Base-by-base conservation (phyloP, 2,113 vertebrate species). In the Perca schrenkii region DNA sequence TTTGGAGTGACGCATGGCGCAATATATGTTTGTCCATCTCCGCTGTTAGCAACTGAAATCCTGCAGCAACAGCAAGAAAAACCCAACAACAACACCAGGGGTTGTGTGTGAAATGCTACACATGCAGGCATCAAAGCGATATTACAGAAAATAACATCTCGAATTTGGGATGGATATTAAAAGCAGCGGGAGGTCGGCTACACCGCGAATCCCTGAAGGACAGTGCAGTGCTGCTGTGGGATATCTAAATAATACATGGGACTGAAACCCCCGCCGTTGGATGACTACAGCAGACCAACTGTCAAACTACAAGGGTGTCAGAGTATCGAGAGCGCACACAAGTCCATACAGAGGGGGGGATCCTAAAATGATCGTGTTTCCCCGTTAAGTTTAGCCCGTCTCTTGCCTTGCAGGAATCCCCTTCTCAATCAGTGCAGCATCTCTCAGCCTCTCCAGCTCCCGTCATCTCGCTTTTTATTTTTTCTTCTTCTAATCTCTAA, bases 1-100 rank as follows among this genome's bases (percentile, higher is more conserved):
- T 66, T 34, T 8, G 64, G 31, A 31, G 53, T 81, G 85, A 87
- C 80, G 85, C 87, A 34, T 8, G 86, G 73, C 58, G 88, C 86
- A 21, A 5, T 25, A 79, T 34, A 68, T 28, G 67, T 40, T 0
- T 3, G 77, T 86, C 77, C 86, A 72, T 87, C 58, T 66, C 3
- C 46, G 11, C 46, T 52, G 77, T 15, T 15, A 15, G 46, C 46
- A 13, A 49, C 82, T 13, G 49, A 75, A 49, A 78, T 28, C 69
- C 72, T 77, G 46, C n/a, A 22, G 2, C 8, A 40, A 40, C 8
- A 36, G 1, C 1, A 34, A 31, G 3, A 31, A 31, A 31, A 31
- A n/a, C n/a, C 3, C 34, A 34, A 1, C 2, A 34, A 21, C 16
- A n/a, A 11, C 77, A 49, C 3, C 19, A 47, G 14, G 19, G 28